Percentiles rank a stretch among this genome's conserved stretches.
Evolutionary conservation across 2,888 invertebrate species (phyloP).

Genomic region (Dicyrtoma fusca): DNA sequence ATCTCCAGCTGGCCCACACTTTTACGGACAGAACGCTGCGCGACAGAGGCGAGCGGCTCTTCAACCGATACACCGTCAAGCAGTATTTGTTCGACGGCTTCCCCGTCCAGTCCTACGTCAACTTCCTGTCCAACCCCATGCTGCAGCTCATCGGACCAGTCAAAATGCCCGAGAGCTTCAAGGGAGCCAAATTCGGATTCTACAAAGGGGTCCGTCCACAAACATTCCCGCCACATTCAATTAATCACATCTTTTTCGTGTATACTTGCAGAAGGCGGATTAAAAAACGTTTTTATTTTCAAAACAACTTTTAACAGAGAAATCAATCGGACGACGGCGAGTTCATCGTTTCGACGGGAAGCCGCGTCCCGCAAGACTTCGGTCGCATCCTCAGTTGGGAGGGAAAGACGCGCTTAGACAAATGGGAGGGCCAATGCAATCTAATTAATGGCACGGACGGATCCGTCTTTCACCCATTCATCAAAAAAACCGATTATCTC

Average conservation of each 20-base stretch:
- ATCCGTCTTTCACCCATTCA: slow-evolving; percentile 50
- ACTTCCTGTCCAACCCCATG: slow-evolving; percentile 51
- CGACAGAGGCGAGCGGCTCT: slow-evolving; percentile 53
- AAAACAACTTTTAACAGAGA: slow-evolving; percentile 40
- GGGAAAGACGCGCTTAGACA: slow-evolving; percentile 54
- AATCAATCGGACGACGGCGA: slow-evolving; percentile 56
- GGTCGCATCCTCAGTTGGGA: slow-evolving; percentile 55
- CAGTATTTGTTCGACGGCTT: slow-evolving; percentile 56
- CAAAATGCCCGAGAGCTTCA: slow-evolving; percentile 49
- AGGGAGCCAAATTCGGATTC: slow-evolving; percentile 55
- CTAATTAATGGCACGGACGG: slow-evolving; percentile 55
- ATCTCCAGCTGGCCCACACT: slow-evolving; percentile 37
- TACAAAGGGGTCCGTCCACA: slow-evolving; percentile 54
- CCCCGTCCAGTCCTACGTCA: slow-evolving; percentile 52
- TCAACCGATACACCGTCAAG: slow-evolving; percentile 52
- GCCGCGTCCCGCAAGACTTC: slow-evolving; percentile 51
- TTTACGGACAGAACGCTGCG: slow-evolving; percentile 53
- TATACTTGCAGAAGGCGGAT: not conserved
- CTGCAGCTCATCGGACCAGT: slow-evolving; percentile 49
- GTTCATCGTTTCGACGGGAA: slow-evolving; percentile 51
- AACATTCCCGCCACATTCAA: too few species aligned
- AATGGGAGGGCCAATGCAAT: slow-evolving; percentile 53
- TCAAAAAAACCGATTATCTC: slow-evolving; percentile 51
- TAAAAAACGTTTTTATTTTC: too few species aligned
- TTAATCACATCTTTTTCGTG: not conserved